Conservation (phyloP, 23 tunicate genomes). For the Styela clava region DNA sequence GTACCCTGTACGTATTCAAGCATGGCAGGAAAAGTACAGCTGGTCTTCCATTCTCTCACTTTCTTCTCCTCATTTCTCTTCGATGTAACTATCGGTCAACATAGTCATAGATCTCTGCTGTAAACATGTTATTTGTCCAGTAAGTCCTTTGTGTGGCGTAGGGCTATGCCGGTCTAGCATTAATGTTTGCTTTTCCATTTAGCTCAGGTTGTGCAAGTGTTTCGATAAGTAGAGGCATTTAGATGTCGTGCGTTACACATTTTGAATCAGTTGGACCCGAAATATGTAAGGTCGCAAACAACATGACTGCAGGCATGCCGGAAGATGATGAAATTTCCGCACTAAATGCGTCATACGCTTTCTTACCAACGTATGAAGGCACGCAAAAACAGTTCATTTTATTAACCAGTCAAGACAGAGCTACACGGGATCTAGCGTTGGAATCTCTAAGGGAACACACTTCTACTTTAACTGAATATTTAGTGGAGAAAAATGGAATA, state of each 20-base stretch:
- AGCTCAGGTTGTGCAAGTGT: not conserved
- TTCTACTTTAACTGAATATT: not conserved
- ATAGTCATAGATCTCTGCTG: not conserved
- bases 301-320: slow-evolving; percentile 6
- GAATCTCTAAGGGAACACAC: slow-evolving; percentile 14
- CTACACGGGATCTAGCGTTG: slow-evolving; percentile 24
- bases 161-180: not conserved
- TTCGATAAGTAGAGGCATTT: not conserved
- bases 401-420: slow-evolving; percentile 49
- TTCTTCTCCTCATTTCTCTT: not conserved
- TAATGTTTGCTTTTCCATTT: not conserved
- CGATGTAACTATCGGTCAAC: slow-evolving; percentile 28
- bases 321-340: slow-evolving; percentile 26
- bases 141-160: not conserved
- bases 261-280: slow-evolving; percentile 8
- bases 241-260: slow-evolving; percentile 24
- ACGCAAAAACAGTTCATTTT: slow-evolving; percentile 44
- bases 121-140: slow-evolving; percentile 20
- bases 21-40: slow-evolving; percentile 30
- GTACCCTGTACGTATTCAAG: not conserved
- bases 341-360: slow-evolving; percentile 10
- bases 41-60: slow-evolving; percentile 11
- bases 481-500: not conserved
- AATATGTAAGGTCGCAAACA: slow-evolving; percentile 3
- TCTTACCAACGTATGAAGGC: slow-evolving; percentile 39